Evolutionary conservation across 2,113 vertebrate genomes (phyloP), one percentile per base, ranked within the genome.

Genomic region (Eonycteris spelaea): DNA sequence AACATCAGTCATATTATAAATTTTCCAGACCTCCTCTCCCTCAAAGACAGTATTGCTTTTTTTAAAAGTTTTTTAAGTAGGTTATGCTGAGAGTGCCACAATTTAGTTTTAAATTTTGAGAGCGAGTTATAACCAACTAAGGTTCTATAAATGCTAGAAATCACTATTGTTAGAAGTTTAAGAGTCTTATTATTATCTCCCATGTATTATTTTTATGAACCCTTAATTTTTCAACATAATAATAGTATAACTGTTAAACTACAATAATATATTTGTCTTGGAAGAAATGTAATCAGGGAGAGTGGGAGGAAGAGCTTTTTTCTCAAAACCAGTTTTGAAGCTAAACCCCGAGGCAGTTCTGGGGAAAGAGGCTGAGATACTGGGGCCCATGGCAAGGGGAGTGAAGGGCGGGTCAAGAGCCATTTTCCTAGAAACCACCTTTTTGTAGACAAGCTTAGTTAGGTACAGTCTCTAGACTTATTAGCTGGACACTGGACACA

Each of bases 51-150:
- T 43, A 92, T 67, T 78, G 55, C 63, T 96, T 91, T 24, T 61
- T 51, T n/a, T 55, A 18, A 13, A 13, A 77, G 51, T 7, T 33
- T 75, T 75, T 67, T 14, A 92, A 91, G 68, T 92, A 86, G 57
- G 61, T 63, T 33, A 88, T 38, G 19, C 5, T 79, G 45, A 73
- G 33, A 38, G 16, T 68, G 6, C 13, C 12, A 86, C 6, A 95
- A 92, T 7, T 83, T 61, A 61, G 18, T 77, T 63, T 57, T 92
- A 19, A 91, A 95, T 94, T 84, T 77, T 94, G 55, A 80, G 68
- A 88, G 28, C 40, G 26, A 95, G 15, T 92, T 95, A 86, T 15
- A 82, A 63, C 35, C 71, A 77, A 45, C 45, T 55, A 78, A 83
- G 38, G 11, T 24, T 45, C 59, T 80, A 16, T 26, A 43, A 87